Percentiles rank a stretch among this genome's conserved stretches.
phyloP scores from a whole-genome alignment of 2,797 vertebrate species.

The Myioborus miniatus region DNA sequence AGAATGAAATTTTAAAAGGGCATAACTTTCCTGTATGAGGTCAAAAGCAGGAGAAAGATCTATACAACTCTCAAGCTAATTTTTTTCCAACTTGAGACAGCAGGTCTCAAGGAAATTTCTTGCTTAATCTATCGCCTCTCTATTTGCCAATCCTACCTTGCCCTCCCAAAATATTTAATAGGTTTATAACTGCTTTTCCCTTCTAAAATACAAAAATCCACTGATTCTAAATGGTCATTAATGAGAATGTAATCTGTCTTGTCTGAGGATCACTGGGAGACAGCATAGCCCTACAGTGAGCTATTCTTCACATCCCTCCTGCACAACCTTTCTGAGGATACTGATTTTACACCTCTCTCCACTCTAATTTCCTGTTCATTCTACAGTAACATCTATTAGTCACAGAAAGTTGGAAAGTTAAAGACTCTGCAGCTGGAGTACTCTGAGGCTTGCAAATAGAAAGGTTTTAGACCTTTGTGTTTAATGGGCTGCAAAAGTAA shows the following conservation, averaged over 20 bases:
- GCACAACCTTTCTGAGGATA: background rate
- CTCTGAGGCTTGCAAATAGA: conserved; percentile 12
- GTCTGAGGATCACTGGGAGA: background rate
- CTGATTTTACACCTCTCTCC: background rate
- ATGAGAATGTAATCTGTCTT: background rate
- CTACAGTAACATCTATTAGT: conserved; percentile 1
- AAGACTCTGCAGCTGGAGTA: background rate
- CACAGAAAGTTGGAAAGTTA: background rate
- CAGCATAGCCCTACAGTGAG: background rate
- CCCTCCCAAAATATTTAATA: conserved; percentile 5
- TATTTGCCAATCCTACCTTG: background rate
- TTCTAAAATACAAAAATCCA: conserved; percentile 1
- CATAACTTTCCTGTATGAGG: background rate
- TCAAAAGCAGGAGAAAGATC: background rate
- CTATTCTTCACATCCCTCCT: background rate
- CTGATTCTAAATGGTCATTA: background rate
- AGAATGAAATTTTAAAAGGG: background rate
- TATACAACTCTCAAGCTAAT: background rate
- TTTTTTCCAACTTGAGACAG: background rate
- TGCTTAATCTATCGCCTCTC: background rate
- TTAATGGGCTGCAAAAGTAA: conserved; percentile 41
- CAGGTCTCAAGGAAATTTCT: background rate
- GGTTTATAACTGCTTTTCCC: background rate
- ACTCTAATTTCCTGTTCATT: conserved; percentile 34
- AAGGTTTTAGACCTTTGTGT: conserved; percentile 22